Conservation (phyloP, 2,888 invertebrate genomes). For the Hirtodrosophila trivittata region DNA sequence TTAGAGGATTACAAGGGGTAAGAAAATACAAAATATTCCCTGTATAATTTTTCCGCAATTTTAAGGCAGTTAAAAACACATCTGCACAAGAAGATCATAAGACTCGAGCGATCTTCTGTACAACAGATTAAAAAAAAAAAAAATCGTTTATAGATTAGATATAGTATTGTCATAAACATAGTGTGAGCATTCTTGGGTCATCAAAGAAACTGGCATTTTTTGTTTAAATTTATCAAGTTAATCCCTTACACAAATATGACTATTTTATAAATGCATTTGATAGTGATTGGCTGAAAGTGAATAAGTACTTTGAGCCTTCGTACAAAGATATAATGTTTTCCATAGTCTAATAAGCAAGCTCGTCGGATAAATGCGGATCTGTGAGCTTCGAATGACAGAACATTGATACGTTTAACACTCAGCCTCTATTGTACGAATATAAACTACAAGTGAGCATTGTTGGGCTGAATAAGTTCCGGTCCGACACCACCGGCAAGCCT, state of each 20-base stretch:
- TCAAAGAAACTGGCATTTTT: constrained; percentile 26
- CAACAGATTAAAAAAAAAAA: too few relatives aligned
- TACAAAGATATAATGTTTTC: constrained; percentile 5
- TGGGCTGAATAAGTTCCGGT: constrained; percentile 85
- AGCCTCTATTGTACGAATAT: constrained; percentile 12
- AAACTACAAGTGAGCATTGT: constrained; percentile 80
- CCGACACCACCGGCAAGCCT: constrained; percentile 92
- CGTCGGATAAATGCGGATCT: constrained; percentile 32
- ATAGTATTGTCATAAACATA: background rate
- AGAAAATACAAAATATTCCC: too few relatives aligned
- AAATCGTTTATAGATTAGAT: too few relatives aligned
- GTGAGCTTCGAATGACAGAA: constrained; percentile 23
- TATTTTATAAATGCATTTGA: constrained; percentile 47
- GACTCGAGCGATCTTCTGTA: too few relatives aligned
- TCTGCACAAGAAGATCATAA: too few relatives aligned
- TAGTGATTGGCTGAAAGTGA: constrained; percentile 6
- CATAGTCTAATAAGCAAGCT: constrained; percentile 13
- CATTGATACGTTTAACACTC: constrained; percentile 28
- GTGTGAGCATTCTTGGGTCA: constrained; percentile 22
- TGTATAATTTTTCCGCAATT: too few relatives aligned
- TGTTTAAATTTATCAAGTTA: constrained; percentile 17
- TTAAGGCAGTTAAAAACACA: background rate
- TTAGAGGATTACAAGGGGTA: too few relatives aligned
- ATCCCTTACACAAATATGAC: constrained; percentile 34
- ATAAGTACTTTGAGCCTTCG: constrained; percentile 1